phyloP scores from a whole-genome alignment of 1,140 invertebrate genomes.

The Drosophila arizonae region DNA sequence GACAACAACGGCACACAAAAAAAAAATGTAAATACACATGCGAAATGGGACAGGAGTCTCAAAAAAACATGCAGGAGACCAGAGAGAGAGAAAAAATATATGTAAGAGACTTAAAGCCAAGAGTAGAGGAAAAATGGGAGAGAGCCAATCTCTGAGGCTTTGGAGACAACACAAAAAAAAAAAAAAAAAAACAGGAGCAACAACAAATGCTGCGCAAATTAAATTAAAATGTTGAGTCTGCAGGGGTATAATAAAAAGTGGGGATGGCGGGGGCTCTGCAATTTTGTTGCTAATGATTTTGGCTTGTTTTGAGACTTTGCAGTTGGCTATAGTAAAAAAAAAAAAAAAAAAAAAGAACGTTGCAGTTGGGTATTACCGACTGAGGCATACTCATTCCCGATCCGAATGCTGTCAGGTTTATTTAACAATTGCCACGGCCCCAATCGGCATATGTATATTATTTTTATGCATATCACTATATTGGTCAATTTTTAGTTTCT shows the following conservation, averaged over 20 bases:
- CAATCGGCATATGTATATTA: no score
- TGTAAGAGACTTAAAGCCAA: conserved; percentile 39
- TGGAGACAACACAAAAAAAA: conserved; percentile 28
- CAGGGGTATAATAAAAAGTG: neutral
- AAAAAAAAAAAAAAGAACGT: conserved; percentile 9
- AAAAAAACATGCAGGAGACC: conserved; percentile 7
- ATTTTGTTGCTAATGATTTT: conserved; percentile 80
- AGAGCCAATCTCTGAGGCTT: conserved; percentile 44
- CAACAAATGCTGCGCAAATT: conserved; percentile 60
- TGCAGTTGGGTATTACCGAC: no score
- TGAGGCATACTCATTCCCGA: no score
- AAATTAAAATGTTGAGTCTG: conserved; percentile 76
- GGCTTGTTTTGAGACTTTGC: conserved; percentile 74
- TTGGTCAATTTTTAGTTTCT: no score
- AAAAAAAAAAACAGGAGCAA: conserved; percentile 31
- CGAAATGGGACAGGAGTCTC: conserved; percentile 8
- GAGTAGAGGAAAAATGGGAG: conserved; percentile 22
- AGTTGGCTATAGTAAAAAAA: conserved; percentile 46
- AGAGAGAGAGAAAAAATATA: conserved; percentile 41
- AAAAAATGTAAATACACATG: conserved; percentile 1
- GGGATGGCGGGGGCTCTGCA: conserved; percentile 29
- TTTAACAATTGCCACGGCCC: no score
- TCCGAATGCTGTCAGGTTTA: no score
- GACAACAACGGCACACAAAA: conserved; percentile 39
- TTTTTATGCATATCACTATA: no score